Percentiles rank a stretch among this genome's conserved stretches.
phyloP scores from a whole-genome alignment of 2,113 vertebrate species.

The Neoarius graeffei region DNA sequence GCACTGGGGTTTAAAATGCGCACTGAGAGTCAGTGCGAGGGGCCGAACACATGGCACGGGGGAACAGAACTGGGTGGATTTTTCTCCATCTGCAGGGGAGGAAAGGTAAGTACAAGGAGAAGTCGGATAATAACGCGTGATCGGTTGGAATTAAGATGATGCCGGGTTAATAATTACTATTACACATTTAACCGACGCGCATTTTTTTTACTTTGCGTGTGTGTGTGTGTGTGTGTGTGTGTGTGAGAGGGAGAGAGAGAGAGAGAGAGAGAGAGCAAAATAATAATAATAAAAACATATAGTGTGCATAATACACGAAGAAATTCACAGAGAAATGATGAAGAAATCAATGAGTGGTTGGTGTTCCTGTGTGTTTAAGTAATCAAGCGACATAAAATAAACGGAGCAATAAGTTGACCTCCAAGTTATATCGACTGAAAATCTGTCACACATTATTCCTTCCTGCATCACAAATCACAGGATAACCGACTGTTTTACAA shows the following conservation, averaged over 20 bases:
- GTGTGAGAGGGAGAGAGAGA: too few species aligned
- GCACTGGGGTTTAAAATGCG: not conserved
- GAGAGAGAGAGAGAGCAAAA: not conserved
- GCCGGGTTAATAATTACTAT: too few species aligned
- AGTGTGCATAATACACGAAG: not conserved
- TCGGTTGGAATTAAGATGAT: not conserved
- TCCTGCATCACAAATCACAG: not conserved
- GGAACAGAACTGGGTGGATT: constrained; percentile 8
- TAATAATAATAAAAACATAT: not conserved
- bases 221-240: too few species aligned
- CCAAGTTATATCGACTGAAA: not conserved
- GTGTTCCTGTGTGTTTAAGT: not conserved
- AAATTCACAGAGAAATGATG: not conserved
- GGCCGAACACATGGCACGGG: not conserved
- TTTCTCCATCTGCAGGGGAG: constrained; percentile 32
- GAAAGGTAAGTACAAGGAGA: constrained; percentile 33
- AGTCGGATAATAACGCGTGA: not conserved
- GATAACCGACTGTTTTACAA: not conserved
- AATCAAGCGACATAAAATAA: not conserved
- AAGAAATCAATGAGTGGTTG: not conserved
- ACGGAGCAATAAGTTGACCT: not conserved
- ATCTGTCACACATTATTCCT: not conserved
- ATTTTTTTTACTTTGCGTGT: too few species aligned
- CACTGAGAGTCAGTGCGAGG: not conserved
- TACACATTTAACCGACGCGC: not conserved